Percentiles rank a stretch among this genome's conserved stretches.
Conservation (phyloP, 1,140 invertebrate species). For the Dinoponera quadriceps region DNA sequence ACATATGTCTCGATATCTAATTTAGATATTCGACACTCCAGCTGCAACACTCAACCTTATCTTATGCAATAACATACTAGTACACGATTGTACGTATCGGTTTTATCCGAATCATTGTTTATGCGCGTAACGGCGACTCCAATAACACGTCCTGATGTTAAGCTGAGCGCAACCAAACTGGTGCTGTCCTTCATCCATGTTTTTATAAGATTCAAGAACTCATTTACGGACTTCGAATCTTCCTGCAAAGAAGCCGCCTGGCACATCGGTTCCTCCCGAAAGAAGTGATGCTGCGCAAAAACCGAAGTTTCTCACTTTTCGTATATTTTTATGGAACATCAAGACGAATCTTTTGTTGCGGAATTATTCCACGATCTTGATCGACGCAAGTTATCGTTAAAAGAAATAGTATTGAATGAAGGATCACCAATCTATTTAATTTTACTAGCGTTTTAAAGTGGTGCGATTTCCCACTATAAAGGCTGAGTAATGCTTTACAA, state of each 20-base stretch:
- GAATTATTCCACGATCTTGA: not conserved
- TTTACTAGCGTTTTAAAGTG: not conserved
- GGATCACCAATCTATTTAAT: not conserved
- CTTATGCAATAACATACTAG: conserved; percentile 68
- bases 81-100: conserved; percentile 72
- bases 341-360: not conserved
- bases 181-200: conserved; percentile 88
- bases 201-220: conserved; percentile 85
- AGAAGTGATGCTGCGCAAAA: conserved; percentile 83
- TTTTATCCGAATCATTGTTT: conserved; percentile 73
- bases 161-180: conserved; percentile 87
- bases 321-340: not conserved
- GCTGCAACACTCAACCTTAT: not conserved
- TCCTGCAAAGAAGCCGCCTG: conserved; percentile 82
- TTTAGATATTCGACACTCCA: not conserved
- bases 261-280: conserved; percentile 85
- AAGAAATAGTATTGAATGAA: not conserved
- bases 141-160: conserved; percentile 84
- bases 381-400: conserved; percentile 1
- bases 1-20: not conserved
- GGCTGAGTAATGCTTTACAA: not conserved
- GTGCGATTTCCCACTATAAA: not conserved
- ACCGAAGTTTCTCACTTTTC: not conserved
- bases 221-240: conserved; percentile 85
- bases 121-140: conserved; percentile 86